phyloP scores from a whole-genome alignment of 1,140 invertebrate species.

The Epicauta chinensis region DNA sequence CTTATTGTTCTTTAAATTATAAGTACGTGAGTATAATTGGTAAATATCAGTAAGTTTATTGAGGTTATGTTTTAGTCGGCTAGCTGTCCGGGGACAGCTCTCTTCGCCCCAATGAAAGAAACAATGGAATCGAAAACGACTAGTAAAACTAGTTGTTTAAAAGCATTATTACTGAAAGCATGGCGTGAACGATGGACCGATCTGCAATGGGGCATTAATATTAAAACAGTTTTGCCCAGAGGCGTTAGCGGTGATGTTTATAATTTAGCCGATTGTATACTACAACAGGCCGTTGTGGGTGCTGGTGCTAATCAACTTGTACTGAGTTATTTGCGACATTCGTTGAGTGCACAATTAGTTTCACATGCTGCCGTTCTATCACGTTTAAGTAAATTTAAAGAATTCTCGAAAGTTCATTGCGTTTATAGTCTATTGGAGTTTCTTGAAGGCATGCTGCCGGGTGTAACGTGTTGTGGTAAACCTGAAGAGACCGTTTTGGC shows the following conservation, averaged over 20 bases:
- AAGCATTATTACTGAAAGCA: conserved; percentile 76
- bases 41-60: no score
- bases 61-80: no score
- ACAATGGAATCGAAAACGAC: conserved; percentile 69
- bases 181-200: conserved; percentile 94
- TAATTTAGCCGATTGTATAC: conserved; percentile 85
- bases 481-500: conserved; percentile 74
- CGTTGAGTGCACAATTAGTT: conserved; percentile 80
- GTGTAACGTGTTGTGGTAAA: conserved; percentile 64
- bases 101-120: no score
- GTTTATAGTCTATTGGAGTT: conserved; percentile 80
- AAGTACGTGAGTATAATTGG: no score
- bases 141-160: conserved; percentile 78
- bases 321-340: conserved; percentile 88
- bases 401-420: conserved; percentile 83
- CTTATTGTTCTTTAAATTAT: no score
- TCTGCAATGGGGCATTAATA: conserved; percentile 91
- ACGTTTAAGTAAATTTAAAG: conserved; percentile 83
- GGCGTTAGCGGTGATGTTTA: conserved; percentile 88
- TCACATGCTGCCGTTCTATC: conserved; percentile 84
- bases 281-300: conserved; percentile 88
- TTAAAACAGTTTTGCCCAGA: conserved; percentile 76
- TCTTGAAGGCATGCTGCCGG: conserved; percentile 66
- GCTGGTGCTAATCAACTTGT: conserved; percentile 86
- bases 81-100: no score